Evolutionary conservation across 2,797 vertebrate species (phyloP), one percentile per base, ranked within the genome.

Genomic region (Galago senegalensis): DNA sequence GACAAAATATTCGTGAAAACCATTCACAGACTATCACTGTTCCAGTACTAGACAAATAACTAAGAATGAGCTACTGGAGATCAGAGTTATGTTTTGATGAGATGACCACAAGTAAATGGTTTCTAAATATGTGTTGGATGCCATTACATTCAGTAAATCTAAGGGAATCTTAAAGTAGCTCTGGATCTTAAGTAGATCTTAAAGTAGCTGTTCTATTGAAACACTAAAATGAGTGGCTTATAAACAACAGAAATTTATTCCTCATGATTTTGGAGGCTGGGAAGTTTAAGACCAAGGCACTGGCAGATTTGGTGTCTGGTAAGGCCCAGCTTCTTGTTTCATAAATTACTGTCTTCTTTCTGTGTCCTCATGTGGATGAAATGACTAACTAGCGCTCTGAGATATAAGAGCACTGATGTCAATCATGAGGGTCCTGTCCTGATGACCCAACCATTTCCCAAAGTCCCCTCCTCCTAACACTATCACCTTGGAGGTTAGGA

Each of bases 1-100:
- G 56, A 94, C 31, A 81, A 93, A 83, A 63, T 61, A 65, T 63
- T 87, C 14, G 87, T 16, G 43, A 96, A 93, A 96, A 95, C 2
- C 21, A 87, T 29, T 69, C 31, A 58, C 29, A 92, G 14, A 31
- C 34, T 60, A 43, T 79, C 7, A 16, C 67, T 63, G 8, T 63
- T 81, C 56, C 2, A 27, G 10, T 79, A 65, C 56, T 87, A 31
- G 29, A 40, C 70, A 83, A 18, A 76, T 70, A 72, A 53, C 37
- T 53, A 80, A 87, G 46, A 84, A 80, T 83, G 82, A 94, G 21
- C 58, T 94, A 21, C 58, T 67, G 4, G 16, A 43, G n/a, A 3
- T 72, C 73, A 97, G 43, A 85, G 46, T 95, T 91, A 69, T 70
- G 43, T 86, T 92, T 97, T 83, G 46, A 87, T 21, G 40, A 86